Evolutionary conservation across 2,888 invertebrate genomes (phyloP), one percentile per base, ranked within the genome.

Genomic region (Meta bourneti): DNA sequence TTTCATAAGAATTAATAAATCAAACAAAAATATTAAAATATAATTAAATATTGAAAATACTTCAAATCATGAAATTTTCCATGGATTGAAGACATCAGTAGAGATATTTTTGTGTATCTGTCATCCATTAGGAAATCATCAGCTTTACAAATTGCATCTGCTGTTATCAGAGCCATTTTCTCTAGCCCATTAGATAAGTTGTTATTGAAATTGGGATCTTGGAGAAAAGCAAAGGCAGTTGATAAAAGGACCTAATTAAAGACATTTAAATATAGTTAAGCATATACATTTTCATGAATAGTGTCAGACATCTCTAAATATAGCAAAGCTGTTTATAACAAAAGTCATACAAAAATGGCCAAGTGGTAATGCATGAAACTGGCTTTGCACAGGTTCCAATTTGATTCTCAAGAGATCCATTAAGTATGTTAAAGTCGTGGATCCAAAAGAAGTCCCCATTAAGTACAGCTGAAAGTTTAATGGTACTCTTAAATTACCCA

Each of bases 31-130:
- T 34, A 34, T 34, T 34, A 34, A 34, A 34, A 34, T 34, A 34
- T 34, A n/a, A n/a, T n/a, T n/a, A n/a, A n/a, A 34, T 34, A 34
- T 34, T 34, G 34, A 34, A 34, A 34, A 52, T 78, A 91, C 91
- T 69, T 81, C n/a, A 87, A 52, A 78, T 75, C 71, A 54, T 87
- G 52, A 78, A 91, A 91, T 51, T 87, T 85, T 78, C 75, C 91
- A 52, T 77, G 72, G 75, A 91, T 86, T n/a, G 52, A 51, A n/a
- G 81, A 52, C 49, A 91, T 20, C 16, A 91, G 34, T 20, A 8
- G 69, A n/a, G 85, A 13, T 70, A 48, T 52, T 20, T 81, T 87
- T 19, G 54, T 70, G 70, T 87, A 71, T 48, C 34, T 69, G n/a
- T 81, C 78, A 82, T 75, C 81, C 0, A 74, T n/a, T 9, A 82